Evolutionary conservation across 2,113 vertebrate genomes (phyloP).

Genomic region (Alethe castanea): DNA sequence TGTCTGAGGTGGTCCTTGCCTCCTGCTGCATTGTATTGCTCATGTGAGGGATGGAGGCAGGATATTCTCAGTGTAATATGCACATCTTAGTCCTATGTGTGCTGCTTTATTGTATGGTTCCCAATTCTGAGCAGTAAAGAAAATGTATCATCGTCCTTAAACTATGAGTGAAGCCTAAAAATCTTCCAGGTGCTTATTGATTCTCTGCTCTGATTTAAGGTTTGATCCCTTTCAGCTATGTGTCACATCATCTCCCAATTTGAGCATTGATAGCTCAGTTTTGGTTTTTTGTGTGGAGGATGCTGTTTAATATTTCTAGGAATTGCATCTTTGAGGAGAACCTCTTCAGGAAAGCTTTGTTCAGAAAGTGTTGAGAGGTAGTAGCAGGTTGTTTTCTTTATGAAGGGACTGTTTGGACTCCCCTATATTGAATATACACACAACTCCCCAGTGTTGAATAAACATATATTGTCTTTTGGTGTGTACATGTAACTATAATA

Average conservation of each 20-base stretch:
- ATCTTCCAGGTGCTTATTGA: rapidly evolving
- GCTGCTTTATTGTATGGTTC: background rate
- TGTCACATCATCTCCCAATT: background rate
- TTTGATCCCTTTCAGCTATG: background rate
- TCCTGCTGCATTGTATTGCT: background rate
- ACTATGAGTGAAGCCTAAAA: background rate
- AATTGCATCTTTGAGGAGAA: background rate
- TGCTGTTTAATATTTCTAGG: background rate
- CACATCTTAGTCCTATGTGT: background rate
- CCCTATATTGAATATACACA: background rate
- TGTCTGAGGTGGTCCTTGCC: background rate
- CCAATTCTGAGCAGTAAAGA: background rate
- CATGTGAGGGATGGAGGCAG: rapidly evolving
- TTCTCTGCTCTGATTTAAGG: background rate
- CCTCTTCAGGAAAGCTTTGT: background rate
- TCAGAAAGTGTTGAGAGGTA: background rate
- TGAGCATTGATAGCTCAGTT: background rate
- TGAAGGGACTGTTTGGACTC: background rate
- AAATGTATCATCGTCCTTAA: background rate
- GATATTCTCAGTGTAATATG: rapidly evolving
- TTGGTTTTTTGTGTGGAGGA: background rate
- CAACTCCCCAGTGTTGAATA: background rate
- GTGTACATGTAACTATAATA: background rate
- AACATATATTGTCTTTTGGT: background rate
- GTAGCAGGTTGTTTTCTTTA: background rate